phyloP scores from a whole-genome alignment of 2,888 invertebrate genomes.

The Cryptocephalus primarius region DNA sequence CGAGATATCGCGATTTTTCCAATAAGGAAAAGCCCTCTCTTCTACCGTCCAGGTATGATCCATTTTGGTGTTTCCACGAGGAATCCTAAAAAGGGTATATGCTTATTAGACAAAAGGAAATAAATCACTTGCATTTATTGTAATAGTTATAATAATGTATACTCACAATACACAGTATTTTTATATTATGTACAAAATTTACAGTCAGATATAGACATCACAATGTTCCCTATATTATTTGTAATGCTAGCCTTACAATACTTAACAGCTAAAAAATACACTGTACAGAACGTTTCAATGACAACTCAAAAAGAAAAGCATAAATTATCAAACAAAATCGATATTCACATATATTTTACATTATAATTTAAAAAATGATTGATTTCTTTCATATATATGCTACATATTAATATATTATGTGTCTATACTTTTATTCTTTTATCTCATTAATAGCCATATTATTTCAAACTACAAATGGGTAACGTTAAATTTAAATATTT shows the following conservation, averaged over 20 bases:
- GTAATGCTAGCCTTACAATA: conserved; percentile 35
- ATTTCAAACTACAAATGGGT: conserved; percentile 35
- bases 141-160: conserved; percentile 41
- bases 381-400: conserved; percentile 31
- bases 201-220: conserved; percentile 42
- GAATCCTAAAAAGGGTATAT: too few species aligned
- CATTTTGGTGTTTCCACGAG: too few species aligned
- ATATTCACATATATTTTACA: conserved; percentile 39
- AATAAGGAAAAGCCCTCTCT: too few species aligned
- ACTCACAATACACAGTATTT: conserved; percentile 42
- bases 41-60: too few species aligned
- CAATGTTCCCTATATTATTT: conserved; percentile 40
- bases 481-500: conserved; percentile 30
- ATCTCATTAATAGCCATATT: conserved; percentile 32
- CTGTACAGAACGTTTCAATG: conserved; percentile 38
- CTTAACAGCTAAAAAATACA: conserved; percentile 38
- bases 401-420: conserved; percentile 34
- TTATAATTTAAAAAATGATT: conserved; percentile 36
- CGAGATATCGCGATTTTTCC: too few species aligned
- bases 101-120: conserved; percentile 3
- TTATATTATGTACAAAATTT: conserved; percentile 42
- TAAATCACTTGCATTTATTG: conserved; percentile 23
- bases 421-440: conserved; percentile 27
- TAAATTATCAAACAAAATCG: conserved; percentile 35
- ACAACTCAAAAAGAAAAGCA: conserved; percentile 28